Percentiles rank a stretch among this genome's conserved stretches.
phyloP scores from a whole-genome alignment of 1,140 invertebrate genomes.

The Orchesella cincta region DNA sequence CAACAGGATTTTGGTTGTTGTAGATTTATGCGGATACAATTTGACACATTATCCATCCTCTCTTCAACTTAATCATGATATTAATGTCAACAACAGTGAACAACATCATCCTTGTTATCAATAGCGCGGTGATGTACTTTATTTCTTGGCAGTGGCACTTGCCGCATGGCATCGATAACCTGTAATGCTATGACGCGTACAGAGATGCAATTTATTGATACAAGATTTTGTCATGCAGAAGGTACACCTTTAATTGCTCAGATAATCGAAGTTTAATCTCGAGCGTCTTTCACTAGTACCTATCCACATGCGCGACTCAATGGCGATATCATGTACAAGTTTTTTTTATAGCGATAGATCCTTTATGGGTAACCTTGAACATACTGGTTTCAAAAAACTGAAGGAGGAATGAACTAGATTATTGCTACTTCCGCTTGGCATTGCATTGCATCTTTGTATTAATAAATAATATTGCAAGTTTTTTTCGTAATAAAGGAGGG shows the following conservation, averaged over 20 bases:
- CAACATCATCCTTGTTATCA: not conserved
- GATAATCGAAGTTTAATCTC: too few relatives aligned
- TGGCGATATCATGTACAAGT: too few relatives aligned
- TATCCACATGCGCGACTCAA: too few relatives aligned
- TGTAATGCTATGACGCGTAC: too few relatives aligned
- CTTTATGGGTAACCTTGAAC: slow-evolving; percentile 13
- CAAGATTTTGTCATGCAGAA: too few relatives aligned
- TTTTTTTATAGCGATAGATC: too few relatives aligned
- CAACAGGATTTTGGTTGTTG: not conserved
- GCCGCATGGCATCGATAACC: not conserved
- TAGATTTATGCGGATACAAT: not conserved
- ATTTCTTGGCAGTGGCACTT: too few relatives aligned
- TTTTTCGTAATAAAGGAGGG: too few relatives aligned
- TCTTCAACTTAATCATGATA: slow-evolving; percentile 12
- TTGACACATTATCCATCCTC: not conserved
- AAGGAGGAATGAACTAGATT: slow-evolving; percentile 15
- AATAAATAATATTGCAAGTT: too few relatives aligned
- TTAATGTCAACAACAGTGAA: slow-evolving; percentile 7
- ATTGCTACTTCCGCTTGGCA: slow-evolving; percentile 3
- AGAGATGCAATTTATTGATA: too few relatives aligned
- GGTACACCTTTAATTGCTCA: too few relatives aligned
- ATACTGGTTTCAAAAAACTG: not conserved
- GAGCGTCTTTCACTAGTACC: not conserved
- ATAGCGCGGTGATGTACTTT: not conserved
- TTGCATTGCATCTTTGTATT: not conserved